Evolutionary conservation across 92 coral and sea anemone genomes (phyloP).

Genomic region (Epizoanthus stellaris): DNA sequence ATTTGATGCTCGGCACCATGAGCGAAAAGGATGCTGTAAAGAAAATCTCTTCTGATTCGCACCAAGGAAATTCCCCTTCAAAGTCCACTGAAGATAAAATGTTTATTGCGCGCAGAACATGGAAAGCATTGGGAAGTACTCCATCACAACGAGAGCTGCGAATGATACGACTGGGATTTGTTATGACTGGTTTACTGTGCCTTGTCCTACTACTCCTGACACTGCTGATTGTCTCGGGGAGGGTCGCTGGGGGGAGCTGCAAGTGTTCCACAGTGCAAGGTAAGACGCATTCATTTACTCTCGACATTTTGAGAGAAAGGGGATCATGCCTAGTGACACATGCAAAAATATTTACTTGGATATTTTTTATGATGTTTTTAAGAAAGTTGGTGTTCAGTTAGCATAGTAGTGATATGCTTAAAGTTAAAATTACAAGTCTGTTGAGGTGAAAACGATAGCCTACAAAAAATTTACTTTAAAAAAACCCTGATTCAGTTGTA

Average conservation of each 20-base stretch:
- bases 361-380: too few species aligned
- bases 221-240: slow-evolving; percentile 10
- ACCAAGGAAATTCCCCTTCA: neutral
- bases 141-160: slow-evolving; percentile 8
- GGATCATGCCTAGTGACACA: too few species aligned
- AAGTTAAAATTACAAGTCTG: too few species aligned
- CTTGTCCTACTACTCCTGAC: neutral
- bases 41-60: neutral
- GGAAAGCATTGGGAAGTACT: slow-evolving; percentile 4
- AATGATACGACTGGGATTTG: neutral
- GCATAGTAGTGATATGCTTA: too few species aligned
- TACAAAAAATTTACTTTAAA: too few species aligned
- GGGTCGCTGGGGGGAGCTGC: neutral
- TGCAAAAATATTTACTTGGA: too few species aligned
- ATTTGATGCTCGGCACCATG: slow-evolving; percentile 11
- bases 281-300: too few species aligned
- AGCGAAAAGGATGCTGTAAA: neutral
- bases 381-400: too few species aligned
- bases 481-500: too few species aligned
- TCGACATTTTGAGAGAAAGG: too few species aligned
- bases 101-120: neutral
- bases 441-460: too few species aligned
- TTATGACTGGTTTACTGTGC: neutral
- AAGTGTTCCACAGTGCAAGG: neutral
- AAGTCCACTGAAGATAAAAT: neutral